These are phyloP conservation scores for Cephus rjabovi DNA, from an alignment of 2,888 invertebrate genomes.

Conservation along the genomic window DNA sequence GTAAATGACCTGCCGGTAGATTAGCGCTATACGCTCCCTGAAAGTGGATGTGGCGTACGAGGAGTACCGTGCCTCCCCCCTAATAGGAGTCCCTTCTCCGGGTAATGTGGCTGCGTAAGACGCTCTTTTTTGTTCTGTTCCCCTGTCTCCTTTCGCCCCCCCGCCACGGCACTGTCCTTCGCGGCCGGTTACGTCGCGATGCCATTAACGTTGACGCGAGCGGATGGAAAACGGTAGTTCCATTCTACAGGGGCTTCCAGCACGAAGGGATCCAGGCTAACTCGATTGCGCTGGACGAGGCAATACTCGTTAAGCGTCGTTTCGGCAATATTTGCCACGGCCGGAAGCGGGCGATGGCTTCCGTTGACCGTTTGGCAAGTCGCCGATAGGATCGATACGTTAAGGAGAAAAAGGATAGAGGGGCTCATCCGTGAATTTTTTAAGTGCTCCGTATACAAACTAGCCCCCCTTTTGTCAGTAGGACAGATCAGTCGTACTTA, in stretches of 20 bases:
- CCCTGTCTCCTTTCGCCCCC: background rate
- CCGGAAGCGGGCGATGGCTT: background rate
- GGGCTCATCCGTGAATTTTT: background rate
- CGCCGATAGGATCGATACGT: background rate
- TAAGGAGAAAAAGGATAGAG: no score
- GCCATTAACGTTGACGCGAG: background rate
- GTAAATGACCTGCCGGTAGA: background rate
- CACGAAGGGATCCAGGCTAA: background rate
- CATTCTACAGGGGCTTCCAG: background rate
- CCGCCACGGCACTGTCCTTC: background rate
- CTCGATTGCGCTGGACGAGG: background rate
- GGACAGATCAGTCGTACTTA: background rate
- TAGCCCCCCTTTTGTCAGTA: background rate
- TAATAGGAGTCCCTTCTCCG: background rate
- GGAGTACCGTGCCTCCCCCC: background rate
- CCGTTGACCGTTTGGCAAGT: background rate
- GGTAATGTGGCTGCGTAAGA: background rate
- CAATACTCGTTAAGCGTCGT: background rate
- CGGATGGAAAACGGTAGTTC: background rate
- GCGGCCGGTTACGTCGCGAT: background rate
- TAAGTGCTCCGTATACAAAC: background rate
- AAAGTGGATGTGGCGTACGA: background rate
- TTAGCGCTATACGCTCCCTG: background rate
- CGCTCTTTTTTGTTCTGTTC: background rate
- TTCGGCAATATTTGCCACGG: background rate